Evolutionary conservation across 2,113 vertebrate species (phyloP).

Genomic region (Lucifuga dentata): DNA sequence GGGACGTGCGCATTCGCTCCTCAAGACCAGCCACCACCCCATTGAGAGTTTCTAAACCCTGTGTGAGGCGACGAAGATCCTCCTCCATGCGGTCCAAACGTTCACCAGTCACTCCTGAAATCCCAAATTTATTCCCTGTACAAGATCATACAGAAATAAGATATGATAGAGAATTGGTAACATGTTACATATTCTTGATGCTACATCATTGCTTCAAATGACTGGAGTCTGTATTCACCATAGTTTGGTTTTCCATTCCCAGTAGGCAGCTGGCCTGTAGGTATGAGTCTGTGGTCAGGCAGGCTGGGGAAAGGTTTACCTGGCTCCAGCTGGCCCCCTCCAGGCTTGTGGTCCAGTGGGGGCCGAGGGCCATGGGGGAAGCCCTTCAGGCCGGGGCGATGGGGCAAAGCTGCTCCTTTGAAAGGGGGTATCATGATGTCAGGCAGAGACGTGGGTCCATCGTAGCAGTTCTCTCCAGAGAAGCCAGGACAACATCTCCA

Average conservation of each 20-base stretch:
- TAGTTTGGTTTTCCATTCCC: conserved; percentile 81
- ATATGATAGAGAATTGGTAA: neutral
- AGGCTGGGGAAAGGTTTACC: conserved; percentile 82
- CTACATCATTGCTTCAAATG: neutral
- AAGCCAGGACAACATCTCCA: conserved; percentile 96
- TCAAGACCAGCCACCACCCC: conserved; percentile 86
- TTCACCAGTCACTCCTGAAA: conserved; percentile 87
- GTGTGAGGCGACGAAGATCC: conserved; percentile 88
- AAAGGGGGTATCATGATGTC: conserved; percentile 81
- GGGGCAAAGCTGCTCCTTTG: conserved; percentile 81
- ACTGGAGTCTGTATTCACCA: conserved; percentile 73
- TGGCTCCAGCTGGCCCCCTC: conserved; percentile 72
- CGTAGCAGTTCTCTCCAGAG: conserved; percentile 89
- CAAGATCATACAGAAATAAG: conserved; percentile 11
- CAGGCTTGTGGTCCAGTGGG: conserved; percentile 70
- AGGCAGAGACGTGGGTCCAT: conserved; percentile 84
- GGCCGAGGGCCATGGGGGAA: conserved; percentile 74
- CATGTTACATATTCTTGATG: neutral
- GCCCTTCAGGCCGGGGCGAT: conserved; percentile 81
- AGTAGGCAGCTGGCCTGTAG: conserved; percentile 75
- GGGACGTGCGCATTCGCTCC: conserved; percentile 86
- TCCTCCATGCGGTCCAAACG: conserved; percentile 92
- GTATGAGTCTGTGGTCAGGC: conserved; percentile 76
- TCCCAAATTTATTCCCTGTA: conserved; percentile 85
- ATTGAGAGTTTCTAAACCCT: conserved; percentile 88